These are phyloP conservation scores for Lasiurus cinereus DNA, from an alignment of 2,113 vertebrate genomes.

Conservation along the genomic window DNA sequence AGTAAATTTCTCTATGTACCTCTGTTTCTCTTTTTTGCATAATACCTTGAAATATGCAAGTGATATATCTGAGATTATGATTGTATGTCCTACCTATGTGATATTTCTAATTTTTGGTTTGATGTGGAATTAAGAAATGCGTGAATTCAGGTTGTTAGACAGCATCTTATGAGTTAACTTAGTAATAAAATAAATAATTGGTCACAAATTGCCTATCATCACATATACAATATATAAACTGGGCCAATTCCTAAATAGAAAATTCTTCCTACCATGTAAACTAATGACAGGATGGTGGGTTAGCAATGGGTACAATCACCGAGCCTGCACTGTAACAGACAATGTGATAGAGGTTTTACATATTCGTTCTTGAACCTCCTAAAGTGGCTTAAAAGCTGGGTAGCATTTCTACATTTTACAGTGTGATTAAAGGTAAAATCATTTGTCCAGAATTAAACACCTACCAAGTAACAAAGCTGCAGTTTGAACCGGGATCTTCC, in stretches of 20 bases:
- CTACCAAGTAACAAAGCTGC: neutral
- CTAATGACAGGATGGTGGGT: neutral
- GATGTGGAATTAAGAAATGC: neutral
- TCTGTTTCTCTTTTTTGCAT: neutral
- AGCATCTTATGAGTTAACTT: neutral
- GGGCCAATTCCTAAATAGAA: neutral
- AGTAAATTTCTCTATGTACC: neutral
- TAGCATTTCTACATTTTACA: neutral
- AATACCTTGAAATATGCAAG: neutral
- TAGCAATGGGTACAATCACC: neutral
- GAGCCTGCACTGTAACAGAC: neutral
- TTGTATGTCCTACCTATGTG: neutral
- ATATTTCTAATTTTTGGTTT: neutral
- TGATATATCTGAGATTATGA: neutral
- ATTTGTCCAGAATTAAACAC: constrained; percentile 14
- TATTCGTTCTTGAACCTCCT: constrained; percentile 10
- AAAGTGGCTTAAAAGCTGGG: neutral
- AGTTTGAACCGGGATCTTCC: neutral
- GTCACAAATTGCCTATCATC: neutral
- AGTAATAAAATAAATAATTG: constrained; percentile 25
- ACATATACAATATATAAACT: neutral
- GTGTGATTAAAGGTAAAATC: neutral
- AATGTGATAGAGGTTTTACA: neutral
- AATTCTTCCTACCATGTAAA: neutral
- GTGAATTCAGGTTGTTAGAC: neutral